A percentile compares a stretch with the other conserved stretches of the same genome.
phyloP scores from a whole-genome alignment of 2,888 invertebrate species.

The Dryobotodes eremita region DNA sequence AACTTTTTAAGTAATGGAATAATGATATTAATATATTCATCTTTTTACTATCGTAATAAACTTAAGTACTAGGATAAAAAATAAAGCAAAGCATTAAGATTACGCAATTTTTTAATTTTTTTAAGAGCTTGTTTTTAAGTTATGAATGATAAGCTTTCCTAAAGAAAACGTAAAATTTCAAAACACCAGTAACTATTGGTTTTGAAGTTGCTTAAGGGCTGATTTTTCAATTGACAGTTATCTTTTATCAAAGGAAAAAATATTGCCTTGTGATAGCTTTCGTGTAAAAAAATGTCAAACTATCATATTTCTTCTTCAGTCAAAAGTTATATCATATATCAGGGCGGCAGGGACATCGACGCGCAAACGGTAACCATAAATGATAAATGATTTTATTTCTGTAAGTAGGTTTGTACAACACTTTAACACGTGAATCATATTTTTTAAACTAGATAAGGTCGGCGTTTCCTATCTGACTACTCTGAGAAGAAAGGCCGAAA shows the following conservation, averaged over 20 bases:
- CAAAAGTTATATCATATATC: background rate
- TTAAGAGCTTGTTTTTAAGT: background rate
- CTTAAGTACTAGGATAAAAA: constrained; percentile 45
- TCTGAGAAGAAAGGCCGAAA: too few relatives aligned
- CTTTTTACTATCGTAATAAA: constrained; percentile 46
- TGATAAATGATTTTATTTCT: too few relatives aligned
- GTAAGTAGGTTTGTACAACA: too few relatives aligned
- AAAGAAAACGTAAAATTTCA: background rate
- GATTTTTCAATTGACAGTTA: background rate
- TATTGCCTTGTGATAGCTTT: background rate
- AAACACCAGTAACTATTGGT: background rate
- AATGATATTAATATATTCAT: constrained; percentile 54
- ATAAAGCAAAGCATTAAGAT: constrained; percentile 11
- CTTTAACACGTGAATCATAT: too few relatives aligned
- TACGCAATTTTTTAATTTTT: background rate
- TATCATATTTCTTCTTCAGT: background rate
- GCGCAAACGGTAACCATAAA: too few relatives aligned
- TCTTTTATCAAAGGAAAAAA: background rate
- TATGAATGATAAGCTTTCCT: background rate
- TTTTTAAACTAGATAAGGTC: too few relatives aligned
- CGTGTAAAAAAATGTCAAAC: background rate
- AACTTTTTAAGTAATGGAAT: constrained; percentile 15
- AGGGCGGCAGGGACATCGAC: too few relatives aligned
- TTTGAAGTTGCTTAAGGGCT: background rate
- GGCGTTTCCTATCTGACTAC: too few relatives aligned